Conservation (phyloP, 2,113 vertebrate species). For the Nymphicus hollandicus region DNA sequence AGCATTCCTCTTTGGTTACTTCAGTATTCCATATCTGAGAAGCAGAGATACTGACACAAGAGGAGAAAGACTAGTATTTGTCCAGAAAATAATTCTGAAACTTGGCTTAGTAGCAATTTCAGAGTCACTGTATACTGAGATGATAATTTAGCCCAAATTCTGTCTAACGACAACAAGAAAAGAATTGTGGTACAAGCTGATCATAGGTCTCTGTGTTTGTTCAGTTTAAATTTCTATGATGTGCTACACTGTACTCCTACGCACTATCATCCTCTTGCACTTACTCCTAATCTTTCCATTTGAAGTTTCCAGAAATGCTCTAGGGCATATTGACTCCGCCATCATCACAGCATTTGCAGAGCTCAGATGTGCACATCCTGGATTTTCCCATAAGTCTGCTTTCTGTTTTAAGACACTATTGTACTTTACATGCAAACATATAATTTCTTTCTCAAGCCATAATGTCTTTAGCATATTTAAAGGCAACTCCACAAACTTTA, state of each 20-base stretch:
- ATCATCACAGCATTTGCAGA: not conserved
- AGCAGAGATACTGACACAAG: not conserved
- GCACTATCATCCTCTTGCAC: not conserved
- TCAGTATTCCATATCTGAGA: conserved; percentile 11
- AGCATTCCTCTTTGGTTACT: conserved; percentile 34
- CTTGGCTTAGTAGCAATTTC: not conserved
- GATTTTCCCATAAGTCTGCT: not conserved
- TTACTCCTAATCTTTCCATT: not conserved
- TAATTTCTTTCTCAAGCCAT: conserved; percentile 28
- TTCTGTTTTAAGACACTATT: conserved; percentile 24
- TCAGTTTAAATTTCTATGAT: not conserved
- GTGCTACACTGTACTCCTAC: not conserved
- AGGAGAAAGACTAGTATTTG: not conserved
- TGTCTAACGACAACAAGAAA: not conserved
- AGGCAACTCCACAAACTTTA: conserved; percentile 29
- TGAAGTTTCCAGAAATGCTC: conserved; percentile 33
- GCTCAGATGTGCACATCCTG: not conserved
- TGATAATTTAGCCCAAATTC: not conserved
- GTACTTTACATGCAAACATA: conserved; percentile 42
- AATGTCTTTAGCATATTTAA: conserved; percentile 50
- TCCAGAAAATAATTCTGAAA: not conserved
- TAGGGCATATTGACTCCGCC: not conserved
- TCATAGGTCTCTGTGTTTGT: not conserved
- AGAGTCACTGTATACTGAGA: not conserved
- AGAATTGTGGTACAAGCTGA: not conserved